Evolutionary conservation across 2,113 vertebrate species (phyloP).

Genomic region (Grammomys dolichurus): DNA sequence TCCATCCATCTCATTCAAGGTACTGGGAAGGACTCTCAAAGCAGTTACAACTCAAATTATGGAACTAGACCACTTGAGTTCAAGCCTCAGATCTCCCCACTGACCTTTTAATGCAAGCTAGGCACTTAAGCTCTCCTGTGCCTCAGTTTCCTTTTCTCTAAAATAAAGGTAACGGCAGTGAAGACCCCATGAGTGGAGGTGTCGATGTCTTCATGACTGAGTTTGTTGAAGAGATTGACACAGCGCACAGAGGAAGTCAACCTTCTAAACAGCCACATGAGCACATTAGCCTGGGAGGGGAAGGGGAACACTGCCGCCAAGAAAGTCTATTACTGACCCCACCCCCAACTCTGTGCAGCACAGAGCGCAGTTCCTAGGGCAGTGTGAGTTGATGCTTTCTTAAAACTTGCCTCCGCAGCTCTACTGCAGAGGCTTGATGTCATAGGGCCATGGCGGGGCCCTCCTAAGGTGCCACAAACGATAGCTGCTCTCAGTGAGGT

Average conservation of each 20-base stretch:
- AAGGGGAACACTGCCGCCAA: too few species aligned
- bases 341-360: too few species aligned
- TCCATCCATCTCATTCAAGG: not conserved
- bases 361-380: fast-evolving
- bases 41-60: not conserved
- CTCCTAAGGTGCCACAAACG: fast-evolving
- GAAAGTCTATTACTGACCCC: not conserved
- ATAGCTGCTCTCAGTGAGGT: not conserved
- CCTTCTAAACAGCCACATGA: not conserved
- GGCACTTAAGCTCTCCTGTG: not conserved
- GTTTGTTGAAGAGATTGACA: too few species aligned
- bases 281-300: not conserved
- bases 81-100: not conserved
- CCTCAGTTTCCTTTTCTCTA: not conserved
- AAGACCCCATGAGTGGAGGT: not conserved
- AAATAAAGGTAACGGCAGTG: fast-evolving
- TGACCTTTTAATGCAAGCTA: not conserved
- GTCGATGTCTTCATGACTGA: not conserved
- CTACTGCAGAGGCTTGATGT: not conserved
- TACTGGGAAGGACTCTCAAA: not conserved
- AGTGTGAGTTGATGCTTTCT: too few species aligned
- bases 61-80: not conserved
- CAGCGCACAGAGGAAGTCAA: not conserved
- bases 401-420: not conserved
- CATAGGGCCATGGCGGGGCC: fast-evolving